Base-by-base conservation (phyloP, 37 sponge, comb jelly and placozoan species). In the Theonella swinhoei region DNA sequence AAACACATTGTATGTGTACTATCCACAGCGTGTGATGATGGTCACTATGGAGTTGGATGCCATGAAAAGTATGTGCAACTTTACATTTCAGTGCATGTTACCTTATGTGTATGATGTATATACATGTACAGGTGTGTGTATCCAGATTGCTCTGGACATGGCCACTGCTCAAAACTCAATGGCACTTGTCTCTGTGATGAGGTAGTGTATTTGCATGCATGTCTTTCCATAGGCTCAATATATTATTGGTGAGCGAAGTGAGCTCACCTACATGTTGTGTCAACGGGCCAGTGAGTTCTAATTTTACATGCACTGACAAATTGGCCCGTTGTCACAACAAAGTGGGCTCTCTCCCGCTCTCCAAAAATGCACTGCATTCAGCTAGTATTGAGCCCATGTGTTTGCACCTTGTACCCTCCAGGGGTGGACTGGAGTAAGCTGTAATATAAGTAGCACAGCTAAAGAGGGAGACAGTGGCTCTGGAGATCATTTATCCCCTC, bases 131-230 rank as follows among this genome's bases (percentile, higher is more conserved):
- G 79, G 31, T 80, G 82, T 64, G 8, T 35, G 61, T 70, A 63
- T 68, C 47, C 60, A 41, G 75, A 81, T 43, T 88, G 91, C 54
- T 81, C 91, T 36, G 74, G 64, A 1, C 86, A 92, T 66, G 85
- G 88, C 4, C 24, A 66, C 14, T 92, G 92, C 59, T 87, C 88
- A 1, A 30, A 43, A 5, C n/a, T 87, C 28, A 80, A 83, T 92
- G 92, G 92, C 20, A 40, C 79, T 1, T 92, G 92, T 79, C 8
- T 88, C 28, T 92, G 92, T 84, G 75, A 75, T 4, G 59, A 87
- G 77, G 85, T 84, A 24, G 26, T 61, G 7, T 14, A 47, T 14
- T 47, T 47, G 54, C 54, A 47, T 47, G 54, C 54, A 47, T n/a
- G n/a, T n/a, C n/a, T n/a, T n/a, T n/a, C n/a, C n/a, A n/a, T n/a